These are phyloP conservation scores for Cardinalis cardinalis DNA, from an alignment of 2,113 vertebrate species.

Conservation along the genomic window DNA sequence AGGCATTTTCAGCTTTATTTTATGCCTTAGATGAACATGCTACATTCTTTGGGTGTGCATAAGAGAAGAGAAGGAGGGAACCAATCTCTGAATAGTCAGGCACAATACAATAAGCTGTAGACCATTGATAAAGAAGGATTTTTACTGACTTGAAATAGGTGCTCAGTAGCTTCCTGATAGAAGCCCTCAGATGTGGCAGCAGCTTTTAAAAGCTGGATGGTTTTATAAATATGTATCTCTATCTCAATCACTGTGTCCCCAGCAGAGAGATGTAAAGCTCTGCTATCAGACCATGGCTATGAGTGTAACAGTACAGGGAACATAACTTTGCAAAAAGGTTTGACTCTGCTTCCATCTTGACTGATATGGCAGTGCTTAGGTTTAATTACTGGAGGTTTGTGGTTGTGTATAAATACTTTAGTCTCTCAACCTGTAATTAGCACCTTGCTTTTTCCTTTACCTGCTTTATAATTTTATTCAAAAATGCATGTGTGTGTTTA, in stretches of 20 bases:
- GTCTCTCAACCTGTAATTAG: background rate
- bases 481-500: background rate
- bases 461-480: background rate
- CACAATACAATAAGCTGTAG: background rate
- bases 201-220: background rate
- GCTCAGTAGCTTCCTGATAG: background rate
- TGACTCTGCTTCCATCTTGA: background rate
- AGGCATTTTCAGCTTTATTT: background rate
- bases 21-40: background rate
- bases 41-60: background rate
- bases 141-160: background rate
- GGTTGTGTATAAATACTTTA: background rate
- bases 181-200: background rate
- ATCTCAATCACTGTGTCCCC: background rate
- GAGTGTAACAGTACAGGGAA: background rate
- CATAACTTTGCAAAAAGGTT: background rate
- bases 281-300: background rate
- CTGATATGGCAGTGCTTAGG: background rate
- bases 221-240: background rate
- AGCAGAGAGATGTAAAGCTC: background rate
- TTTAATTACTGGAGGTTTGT: background rate
- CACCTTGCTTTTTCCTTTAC: background rate
- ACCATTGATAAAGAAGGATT: background rate
- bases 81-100: background rate
- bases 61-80: background rate